Evolutionary conservation across 2,113 vertebrate genomes (phyloP), one percentile per base, ranked within the genome.

Genomic region (Sander lucioperca): DNA sequence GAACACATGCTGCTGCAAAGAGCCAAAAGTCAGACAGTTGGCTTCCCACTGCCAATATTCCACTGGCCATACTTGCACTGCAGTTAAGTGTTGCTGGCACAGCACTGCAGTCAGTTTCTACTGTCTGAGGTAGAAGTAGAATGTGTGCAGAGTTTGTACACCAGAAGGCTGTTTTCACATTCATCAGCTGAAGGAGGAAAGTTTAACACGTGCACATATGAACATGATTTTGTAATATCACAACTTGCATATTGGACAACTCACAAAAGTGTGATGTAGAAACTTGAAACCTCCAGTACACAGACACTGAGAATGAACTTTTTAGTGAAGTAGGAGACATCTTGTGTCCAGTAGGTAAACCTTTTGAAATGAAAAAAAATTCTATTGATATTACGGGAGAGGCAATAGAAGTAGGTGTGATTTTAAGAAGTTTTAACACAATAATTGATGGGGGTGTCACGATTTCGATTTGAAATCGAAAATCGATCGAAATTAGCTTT

Each of bases 21-120:
- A 85, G 82, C 84, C 88, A 80, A 79, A 43, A 83, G 73, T 74
- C 83, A 87, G 45, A 76, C 80, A 19, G 6, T 33, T 50, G 0
- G 56, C 53, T 14, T 39, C 74, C 63, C 36, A 1, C 76, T 74
- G 84, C 88, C 89, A 92, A 93, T 84, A 88, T 82, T 92, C 85
- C 84, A 80, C 82, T 54, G 79, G 54, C 79, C 62, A 5, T 6
- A 50, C 81, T 70, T 88, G 30, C 87, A 53, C 47, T 48, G 77
- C 69, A 82, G 84, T 25, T 69, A 6, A 57, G 72, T 69, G 74
- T 71, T 58, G 73, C 14, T 33, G n/a, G 33, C 36, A 27, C 30
- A n/a, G 56, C 16, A 14, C 16, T 23, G 5, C 51, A 64, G 69
- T 67, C 61, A 39, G 43, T 72, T 58, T 81, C 33, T 70, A 25